Evolutionary conservation across 2,888 invertebrate genomes (phyloP), one percentile per base, ranked within the genome.

Genomic region (Zelleria hepariella): DNA sequence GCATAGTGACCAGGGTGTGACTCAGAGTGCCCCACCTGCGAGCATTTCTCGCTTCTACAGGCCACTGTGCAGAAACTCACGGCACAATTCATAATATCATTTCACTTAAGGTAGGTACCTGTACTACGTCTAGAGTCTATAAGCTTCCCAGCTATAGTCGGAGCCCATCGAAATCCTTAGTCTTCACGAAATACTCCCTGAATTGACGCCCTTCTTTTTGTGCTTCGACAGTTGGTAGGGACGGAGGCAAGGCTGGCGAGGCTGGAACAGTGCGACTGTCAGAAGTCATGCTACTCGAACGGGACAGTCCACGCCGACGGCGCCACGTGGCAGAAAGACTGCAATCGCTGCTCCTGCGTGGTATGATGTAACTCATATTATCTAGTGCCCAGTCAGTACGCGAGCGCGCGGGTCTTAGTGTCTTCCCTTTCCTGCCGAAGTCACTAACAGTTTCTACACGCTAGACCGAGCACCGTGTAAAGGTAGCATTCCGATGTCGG

Each of bases 221-320:
- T 70, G 73, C 82, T 24, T 23, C 53, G 86, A 67, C 90, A 96
- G 96, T 91, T 96, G 88, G 92, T 92, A 79, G 93, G 92, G 76
- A 93, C 95, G 67, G 96, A 96, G 84, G 91, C 92, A 72, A 92
- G 95, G 69, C 91, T 96, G 79, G 90, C 91, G 74, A 92, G 92
- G 74, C 90, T 96, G 74, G 96, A 96, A 86, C 93, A 95, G 82
- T 97, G 96, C 83, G 96, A 96, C 89, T 97, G 97, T 86, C 94
- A 94, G 87, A 95, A 94, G 87, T 94, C 95, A 65, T 97, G 96
- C 90, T 91, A 91, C 75, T 91, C 93, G 68, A 95, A 96, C 83
- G 95, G 94, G 65, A 93, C 94, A 60, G 91, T 94, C 62, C 93
- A 94, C 77, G 93, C 94, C 61, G 96, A 96, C 78, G 96, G 96